A percentile compares a stretch with the other conserved stretches of the same genome.
Conservation (phyloP, 2,113 vertebrate species). For the Ancistrus triradiatus region DNA sequence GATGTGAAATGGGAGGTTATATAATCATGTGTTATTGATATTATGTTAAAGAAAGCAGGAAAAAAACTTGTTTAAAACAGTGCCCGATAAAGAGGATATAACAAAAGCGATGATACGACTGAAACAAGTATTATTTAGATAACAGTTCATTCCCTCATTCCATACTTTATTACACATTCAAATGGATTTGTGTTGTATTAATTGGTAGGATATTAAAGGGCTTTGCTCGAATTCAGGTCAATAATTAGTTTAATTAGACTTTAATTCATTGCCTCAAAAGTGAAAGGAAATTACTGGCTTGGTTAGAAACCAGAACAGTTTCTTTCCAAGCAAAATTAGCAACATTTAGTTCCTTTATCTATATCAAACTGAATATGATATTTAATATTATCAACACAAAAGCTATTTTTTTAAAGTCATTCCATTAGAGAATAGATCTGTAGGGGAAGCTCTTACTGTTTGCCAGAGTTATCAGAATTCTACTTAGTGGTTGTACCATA, state of each 20-base stretch:
- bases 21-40: too few relatives aligned
- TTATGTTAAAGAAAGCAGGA: too few relatives aligned
- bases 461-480: too few relatives aligned
- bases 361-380: slow-evolving; percentile 21
- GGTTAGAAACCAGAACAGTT: neutral
- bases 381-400: neutral
- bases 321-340: slow-evolving; percentile 7
- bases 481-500: too few relatives aligned
- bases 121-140: too few relatives aligned
- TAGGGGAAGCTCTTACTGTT: too few relatives aligned
- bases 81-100: too few relatives aligned
- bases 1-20: too few relatives aligned
- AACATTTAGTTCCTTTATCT: slow-evolving; percentile 2
- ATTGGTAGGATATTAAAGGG: slow-evolving; percentile 31
- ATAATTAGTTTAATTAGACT: slow-evolving; percentile 33
- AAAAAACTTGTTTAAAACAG: too few relatives aligned
- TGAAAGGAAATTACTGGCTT: slow-evolving; percentile 8
- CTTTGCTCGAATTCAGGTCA: slow-evolving; percentile 20
- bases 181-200: slow-evolving; percentile 10
- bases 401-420: slow-evolving; percentile 2
- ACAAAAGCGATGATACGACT: too few relatives aligned
- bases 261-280: slow-evolving; percentile 37
- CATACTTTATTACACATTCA: slow-evolving; percentile 6
- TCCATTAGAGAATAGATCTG: too few relatives aligned
- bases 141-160: neutral